Percentiles rank a stretch among this genome's conserved stretches.
These are phyloP conservation scores for Drosophila subsilvestris DNA, from an alignment of 2,888 invertebrate species.

Conservation along the genomic window DNA sequence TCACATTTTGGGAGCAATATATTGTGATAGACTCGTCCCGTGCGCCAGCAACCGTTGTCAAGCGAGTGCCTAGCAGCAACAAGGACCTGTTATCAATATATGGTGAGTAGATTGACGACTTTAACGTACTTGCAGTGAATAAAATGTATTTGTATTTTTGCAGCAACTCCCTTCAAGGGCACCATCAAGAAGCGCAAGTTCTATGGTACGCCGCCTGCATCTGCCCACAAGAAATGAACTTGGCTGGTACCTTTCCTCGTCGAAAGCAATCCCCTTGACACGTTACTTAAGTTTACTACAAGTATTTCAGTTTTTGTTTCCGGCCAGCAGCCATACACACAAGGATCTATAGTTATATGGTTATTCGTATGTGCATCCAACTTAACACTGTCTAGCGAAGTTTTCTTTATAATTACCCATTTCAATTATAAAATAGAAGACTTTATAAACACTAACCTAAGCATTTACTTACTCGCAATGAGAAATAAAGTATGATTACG, in stretches of 20 bases:
- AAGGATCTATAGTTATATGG: constrained; percentile 29
- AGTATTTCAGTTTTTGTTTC: constrained; percentile 61
- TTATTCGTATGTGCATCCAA: constrained; percentile 27
- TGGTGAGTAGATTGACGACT: constrained; percentile 61
- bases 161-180: constrained; percentile 83
- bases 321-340: constrained; percentile 39
- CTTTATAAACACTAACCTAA: constrained; percentile 33
- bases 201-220: constrained; percentile 80
- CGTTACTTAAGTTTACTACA: constrained; percentile 64
- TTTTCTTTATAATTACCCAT: constrained; percentile 31
- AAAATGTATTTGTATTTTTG: neutral
- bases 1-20: constrained; percentile 89
- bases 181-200: constrained; percentile 83
- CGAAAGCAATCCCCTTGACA: constrained; percentile 27
- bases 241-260: neutral
- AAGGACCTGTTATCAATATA: constrained; percentile 78
- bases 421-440: constrained; percentile 29
- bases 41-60: constrained; percentile 47
- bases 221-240: constrained; percentile 71
- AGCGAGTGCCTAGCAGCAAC: constrained; percentile 67
- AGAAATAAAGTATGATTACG: constrained; percentile 20
- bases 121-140: neutral
- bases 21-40: constrained; percentile 60
- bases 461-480: constrained; percentile 29
- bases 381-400: constrained; percentile 26